Percentiles rank a stretch among this genome's conserved stretches.
phyloP scores from a whole-genome alignment of 2,797 vertebrate genomes.

The Acrossocheilus wenchowensis region DNA sequence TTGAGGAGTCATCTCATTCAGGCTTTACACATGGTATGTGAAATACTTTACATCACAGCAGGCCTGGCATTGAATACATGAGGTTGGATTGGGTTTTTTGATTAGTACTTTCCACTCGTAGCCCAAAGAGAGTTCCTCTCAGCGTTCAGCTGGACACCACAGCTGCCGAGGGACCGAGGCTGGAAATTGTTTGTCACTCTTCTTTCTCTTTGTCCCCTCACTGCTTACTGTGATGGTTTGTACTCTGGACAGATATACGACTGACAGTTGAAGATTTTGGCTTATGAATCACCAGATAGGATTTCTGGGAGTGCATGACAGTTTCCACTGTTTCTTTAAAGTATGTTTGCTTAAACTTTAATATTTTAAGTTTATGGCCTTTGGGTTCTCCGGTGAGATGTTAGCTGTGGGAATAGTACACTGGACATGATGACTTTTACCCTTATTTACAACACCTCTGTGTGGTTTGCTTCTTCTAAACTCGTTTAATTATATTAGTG shows the following conservation, averaged over 20 bases:
- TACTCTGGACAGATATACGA: neutral
- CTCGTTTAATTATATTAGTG: neutral
- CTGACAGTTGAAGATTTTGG: neutral
- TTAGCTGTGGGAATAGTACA: too few species aligned
- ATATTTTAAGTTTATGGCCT: neutral
- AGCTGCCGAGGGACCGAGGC: slow-evolving; percentile 39
- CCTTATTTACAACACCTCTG: neutral
- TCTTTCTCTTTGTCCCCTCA: neutral
- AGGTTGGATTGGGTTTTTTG: slow-evolving; percentile 47
- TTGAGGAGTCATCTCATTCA: neutral
- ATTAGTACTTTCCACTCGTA: slow-evolving; percentile 56
- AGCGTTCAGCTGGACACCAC: slow-evolving; percentile 27
- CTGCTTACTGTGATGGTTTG: neutral
- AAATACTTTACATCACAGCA: slow-evolving; percentile 29
- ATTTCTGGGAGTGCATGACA: neutral
- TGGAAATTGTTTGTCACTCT: slow-evolving; percentile 44
- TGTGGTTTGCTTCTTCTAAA: neutral
- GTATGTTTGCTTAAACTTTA: neutral
- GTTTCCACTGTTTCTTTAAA: neutral
- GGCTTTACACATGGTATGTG: slow-evolving; percentile 18
- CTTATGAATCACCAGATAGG: neutral
- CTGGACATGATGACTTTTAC: too few species aligned
- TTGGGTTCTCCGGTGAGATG: neutral
- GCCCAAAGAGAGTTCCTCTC: slow-evolving; percentile 45
- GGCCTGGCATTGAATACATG: slow-evolving; percentile 44